Evolutionary conservation across 2,888 invertebrate species (phyloP).

Genomic region (Cataglyphis livida): DNA sequence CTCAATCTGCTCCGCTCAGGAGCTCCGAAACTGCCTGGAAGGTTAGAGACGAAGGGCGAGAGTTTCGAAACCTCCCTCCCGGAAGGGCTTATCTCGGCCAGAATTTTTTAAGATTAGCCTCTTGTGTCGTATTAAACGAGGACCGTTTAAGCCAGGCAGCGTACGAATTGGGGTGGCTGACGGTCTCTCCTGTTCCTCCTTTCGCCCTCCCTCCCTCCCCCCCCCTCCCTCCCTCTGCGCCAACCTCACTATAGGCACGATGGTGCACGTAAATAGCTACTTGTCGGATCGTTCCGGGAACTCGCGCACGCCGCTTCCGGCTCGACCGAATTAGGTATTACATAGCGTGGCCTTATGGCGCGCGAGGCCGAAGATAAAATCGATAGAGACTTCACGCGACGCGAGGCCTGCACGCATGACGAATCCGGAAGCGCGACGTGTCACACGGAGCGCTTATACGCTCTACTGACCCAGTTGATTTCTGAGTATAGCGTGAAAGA

Average conservation of each 20-base stretch:
- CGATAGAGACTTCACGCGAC: conserved; percentile 56
- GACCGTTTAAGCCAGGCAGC: conserved; percentile 79
- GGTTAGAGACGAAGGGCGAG: conserved; percentile 61
- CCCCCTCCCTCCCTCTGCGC: conserved; percentile 50
- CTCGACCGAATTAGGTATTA: conserved; percentile 63
- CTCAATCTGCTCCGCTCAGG: conserved; percentile 75
- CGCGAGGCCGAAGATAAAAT: conserved; percentile 62
- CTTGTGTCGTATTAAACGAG: conserved; percentile 84
- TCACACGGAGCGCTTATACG: conserved; percentile 9
- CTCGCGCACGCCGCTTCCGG: conserved; percentile 58
- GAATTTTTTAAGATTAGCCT: conserved; percentile 84
- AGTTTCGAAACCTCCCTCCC: conserved; percentile 52
- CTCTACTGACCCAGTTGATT: conserved; percentile 50
- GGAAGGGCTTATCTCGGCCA: conserved; percentile 81
- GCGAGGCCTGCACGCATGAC: conserved; percentile 27
- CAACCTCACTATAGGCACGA: conserved; percentile 65
- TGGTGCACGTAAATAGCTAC: conserved; percentile 84
- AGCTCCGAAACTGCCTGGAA: conserved; percentile 72
- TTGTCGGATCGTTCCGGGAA: conserved; percentile 83
- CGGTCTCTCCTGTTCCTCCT: conserved; percentile 40
- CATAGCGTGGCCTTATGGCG: conserved; percentile 43
- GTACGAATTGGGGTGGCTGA: conserved; percentile 68
- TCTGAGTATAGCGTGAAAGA: not conserved
- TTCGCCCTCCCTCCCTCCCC: not conserved
- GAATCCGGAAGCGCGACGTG: conserved; percentile 41